These are phyloP conservation scores for Cotesia typhae DNA, from an alignment of 1,140 invertebrate species.

Conservation along the genomic window DNA sequence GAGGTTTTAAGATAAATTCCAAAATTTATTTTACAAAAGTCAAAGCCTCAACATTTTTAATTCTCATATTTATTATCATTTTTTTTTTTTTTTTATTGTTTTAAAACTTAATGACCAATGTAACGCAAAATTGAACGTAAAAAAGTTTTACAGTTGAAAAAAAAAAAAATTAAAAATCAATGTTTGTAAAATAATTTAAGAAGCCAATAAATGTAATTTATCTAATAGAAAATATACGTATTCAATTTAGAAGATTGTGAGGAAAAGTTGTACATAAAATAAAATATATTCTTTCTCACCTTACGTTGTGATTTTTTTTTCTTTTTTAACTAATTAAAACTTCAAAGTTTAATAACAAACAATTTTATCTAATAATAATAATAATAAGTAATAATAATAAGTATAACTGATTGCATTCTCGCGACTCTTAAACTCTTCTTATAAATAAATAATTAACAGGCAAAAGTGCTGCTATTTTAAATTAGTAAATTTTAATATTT, in stretches of 20 bases:
- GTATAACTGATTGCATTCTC: neutral
- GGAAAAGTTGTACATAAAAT: conserved; percentile 8
- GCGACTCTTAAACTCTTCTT: too few relatives aligned
- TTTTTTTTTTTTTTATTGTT: neutral
- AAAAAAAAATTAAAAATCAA: too few relatives aligned
- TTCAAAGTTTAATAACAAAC: neutral
- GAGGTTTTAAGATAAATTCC: neutral
- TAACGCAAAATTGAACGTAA: neutral
- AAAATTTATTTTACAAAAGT: conserved; percentile 6
- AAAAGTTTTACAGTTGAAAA: too few relatives aligned
- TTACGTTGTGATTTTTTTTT: neutral
- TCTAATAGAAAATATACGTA: neutral
- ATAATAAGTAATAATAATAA: conserved; percentile 4
- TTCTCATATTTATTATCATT: neutral
- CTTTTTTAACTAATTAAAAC: neutral
- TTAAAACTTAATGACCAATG: neutral
- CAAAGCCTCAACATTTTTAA: neutral
- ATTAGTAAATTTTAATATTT: too few relatives aligned
- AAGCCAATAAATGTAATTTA: neutral
- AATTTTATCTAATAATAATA: neutral
- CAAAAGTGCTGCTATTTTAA: too few relatives aligned
- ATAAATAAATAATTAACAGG: too few relatives aligned
- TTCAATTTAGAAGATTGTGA: neutral
- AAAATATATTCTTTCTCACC: conserved; percentile 1
- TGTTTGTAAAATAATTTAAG: too few relatives aligned